phyloP scores from a whole-genome alignment of 2,797 vertebrate species.

The Diceros bicornis region DNA sequence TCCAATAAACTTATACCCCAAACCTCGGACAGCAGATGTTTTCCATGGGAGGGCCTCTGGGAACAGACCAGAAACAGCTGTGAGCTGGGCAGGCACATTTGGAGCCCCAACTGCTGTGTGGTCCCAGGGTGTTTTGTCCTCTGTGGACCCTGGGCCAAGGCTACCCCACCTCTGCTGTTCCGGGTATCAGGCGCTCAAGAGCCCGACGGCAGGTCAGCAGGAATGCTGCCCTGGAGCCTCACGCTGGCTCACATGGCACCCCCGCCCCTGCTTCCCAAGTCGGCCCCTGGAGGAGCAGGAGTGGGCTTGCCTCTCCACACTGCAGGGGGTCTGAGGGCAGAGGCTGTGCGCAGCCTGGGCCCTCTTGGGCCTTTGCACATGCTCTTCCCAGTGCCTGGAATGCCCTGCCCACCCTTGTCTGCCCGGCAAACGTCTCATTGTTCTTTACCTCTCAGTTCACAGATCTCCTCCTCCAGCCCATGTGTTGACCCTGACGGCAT shows the following conservation, averaged over 20 bases:
- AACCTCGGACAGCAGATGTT: neutral
- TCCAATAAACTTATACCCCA: neutral
- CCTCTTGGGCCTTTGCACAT: neutral
- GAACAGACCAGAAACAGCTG: neutral
- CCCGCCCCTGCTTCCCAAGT: neutral
- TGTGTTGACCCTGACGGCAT: neutral
- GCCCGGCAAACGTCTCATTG: neutral
- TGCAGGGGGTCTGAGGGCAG: neutral
- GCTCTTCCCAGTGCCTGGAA: neutral
- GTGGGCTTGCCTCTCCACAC: neutral
- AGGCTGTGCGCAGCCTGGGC: neutral
- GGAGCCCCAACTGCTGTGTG: neutral
- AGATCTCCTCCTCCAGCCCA: neutral
- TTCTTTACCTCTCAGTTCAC: neutral
- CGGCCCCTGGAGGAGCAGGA: neutral
- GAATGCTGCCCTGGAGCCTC: neutral
- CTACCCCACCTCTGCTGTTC: neutral
- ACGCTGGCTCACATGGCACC: fast-evolving
- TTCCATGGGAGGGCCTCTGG: neutral
- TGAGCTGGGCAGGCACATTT: neutral
- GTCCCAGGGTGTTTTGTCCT: neutral
- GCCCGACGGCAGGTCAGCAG: too few relatives aligned
- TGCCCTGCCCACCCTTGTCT: neutral
- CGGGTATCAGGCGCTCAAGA: neutral
- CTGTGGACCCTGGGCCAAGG: neutral